Percentiles rank a stretch among this genome's conserved stretches.
Evolutionary conservation across 2,888 invertebrate genomes (phyloP).

Genomic region (Tetropium fuscum): DNA sequence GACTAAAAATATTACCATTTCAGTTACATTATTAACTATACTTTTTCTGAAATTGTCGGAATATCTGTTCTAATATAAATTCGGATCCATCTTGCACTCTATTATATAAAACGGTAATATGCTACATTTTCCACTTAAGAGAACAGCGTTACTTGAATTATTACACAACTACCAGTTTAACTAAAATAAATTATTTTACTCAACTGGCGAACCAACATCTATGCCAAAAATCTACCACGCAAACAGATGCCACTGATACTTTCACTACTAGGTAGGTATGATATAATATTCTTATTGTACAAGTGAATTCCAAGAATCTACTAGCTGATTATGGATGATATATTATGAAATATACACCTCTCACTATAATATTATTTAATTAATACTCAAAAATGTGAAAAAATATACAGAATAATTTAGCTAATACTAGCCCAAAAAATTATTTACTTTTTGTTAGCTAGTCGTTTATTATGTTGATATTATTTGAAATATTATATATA

Average conservation of each 20-base stretch:
- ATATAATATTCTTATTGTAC: constrained; percentile 5
- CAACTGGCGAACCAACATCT: constrained; percentile 7
- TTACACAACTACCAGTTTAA: constrained; percentile 13
- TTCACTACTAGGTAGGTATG: constrained; percentile 21
- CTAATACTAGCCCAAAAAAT: too few species aligned
- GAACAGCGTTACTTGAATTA: constrained; percentile 13
- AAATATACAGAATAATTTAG: too few species aligned
- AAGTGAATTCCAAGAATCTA: too few species aligned
- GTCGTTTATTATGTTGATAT: too few species aligned
- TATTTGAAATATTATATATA: too few species aligned
- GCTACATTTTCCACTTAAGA: constrained; percentile 15
- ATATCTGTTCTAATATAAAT: background rate
- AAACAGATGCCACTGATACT: constrained; percentile 9
- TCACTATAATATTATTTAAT: too few species aligned
- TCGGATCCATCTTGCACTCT: background rate
- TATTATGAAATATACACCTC: too few species aligned
- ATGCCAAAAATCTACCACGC: constrained; percentile 2
- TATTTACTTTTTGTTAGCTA: too few species aligned
- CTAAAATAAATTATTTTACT: constrained; percentile 14
- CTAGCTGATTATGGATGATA: background rate
- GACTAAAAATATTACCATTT: too few species aligned
- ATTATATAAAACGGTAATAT: constrained; percentile 5
- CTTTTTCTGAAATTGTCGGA: too few species aligned
- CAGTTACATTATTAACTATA: too few species aligned
- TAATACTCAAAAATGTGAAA: too few species aligned